These are phyloP conservation scores for Diarsia dahlii DNA, from an alignment of 2,888 invertebrate genomes.

Conservation along the genomic window DNA sequence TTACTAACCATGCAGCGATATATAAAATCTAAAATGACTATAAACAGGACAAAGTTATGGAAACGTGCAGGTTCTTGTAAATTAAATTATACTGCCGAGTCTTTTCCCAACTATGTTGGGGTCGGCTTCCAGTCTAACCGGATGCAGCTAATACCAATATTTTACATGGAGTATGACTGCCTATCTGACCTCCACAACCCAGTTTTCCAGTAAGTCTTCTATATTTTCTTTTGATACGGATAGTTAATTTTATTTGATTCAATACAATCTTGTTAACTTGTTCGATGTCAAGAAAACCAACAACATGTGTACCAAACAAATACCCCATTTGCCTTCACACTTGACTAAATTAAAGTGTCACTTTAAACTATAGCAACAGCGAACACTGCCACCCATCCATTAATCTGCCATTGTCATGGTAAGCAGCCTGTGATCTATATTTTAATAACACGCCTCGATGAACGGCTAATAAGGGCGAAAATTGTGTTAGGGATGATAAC, in stretches of 20 bases:
- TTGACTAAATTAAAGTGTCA: constrained; percentile 54
- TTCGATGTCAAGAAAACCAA: neutral
- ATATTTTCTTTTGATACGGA: neutral
- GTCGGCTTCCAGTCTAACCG: too few species aligned
- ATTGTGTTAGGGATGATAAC: constrained; percentile 74
- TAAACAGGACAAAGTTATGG: neutral
- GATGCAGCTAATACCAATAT: too few species aligned
- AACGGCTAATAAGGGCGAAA: constrained; percentile 84
- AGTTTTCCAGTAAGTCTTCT: too few species aligned
- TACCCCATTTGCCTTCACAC: constrained; percentile 57
- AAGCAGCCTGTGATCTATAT: constrained; percentile 83
- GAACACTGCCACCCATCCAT: constrained; percentile 62
- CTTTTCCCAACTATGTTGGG: too few species aligned
- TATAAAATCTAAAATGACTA: neutral
- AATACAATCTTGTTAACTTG: neutral
- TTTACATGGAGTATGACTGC: too few species aligned
- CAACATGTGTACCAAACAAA: constrained; percentile 51
- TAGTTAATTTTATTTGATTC: neutral
- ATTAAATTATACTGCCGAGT: neutral
- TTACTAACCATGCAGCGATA: neutral
- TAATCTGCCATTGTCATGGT: constrained; percentile 83
- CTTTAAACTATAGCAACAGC: constrained; percentile 54
- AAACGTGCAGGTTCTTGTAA: neutral
- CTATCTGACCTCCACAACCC: too few species aligned
- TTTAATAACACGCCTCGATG: constrained; percentile 86